phyloP scores from a whole-genome alignment of 1,140 invertebrate genomes.

The Temnothorax curvispinosus region DNA sequence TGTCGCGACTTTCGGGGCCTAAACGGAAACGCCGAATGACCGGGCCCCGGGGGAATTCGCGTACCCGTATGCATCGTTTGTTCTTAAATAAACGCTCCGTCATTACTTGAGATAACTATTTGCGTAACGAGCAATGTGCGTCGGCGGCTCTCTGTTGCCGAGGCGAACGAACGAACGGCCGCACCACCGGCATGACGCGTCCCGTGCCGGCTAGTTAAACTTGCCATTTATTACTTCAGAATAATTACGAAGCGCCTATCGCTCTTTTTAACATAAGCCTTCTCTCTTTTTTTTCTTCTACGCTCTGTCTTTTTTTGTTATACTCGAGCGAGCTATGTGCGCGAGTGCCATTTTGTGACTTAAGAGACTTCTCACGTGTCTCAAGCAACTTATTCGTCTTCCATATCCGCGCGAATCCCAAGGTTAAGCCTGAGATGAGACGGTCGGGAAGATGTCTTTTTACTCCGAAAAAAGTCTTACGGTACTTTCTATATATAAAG shows the following conservation, averaged over 20 bases:
- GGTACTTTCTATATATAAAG: not conserved
- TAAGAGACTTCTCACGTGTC: slow-evolving; percentile 22
- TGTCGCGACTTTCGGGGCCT: not conserved
- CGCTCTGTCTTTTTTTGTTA: not conserved
- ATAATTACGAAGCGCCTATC: slow-evolving; percentile 19
- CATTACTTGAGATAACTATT: slow-evolving; percentile 19
- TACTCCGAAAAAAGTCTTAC: not conserved
- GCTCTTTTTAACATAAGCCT: not conserved
- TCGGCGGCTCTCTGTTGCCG: slow-evolving; percentile 5
- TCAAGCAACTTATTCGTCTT: not conserved
- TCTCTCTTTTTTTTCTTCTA: not conserved
- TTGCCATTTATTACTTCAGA: not conserved
- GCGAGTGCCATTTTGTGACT: not conserved
- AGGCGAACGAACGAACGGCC: slow-evolving; percentile 6
- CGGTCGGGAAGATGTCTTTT: not conserved
- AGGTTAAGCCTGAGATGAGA: not conserved
- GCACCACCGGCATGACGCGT: not conserved
- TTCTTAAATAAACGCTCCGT: slow-evolving; percentile 53
- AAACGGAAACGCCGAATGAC: not conserved
- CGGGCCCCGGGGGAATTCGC: slow-evolving; percentile 15
- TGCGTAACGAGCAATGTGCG: slow-evolving; percentile 24
- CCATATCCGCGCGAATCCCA: not conserved
- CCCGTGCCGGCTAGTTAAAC: not conserved
- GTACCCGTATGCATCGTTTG: slow-evolving; percentile 48
- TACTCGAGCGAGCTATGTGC: not conserved